Evolutionary conservation across 2,113 vertebrate genomes (phyloP).

Genomic region (Toxotes chatareus): DNA sequence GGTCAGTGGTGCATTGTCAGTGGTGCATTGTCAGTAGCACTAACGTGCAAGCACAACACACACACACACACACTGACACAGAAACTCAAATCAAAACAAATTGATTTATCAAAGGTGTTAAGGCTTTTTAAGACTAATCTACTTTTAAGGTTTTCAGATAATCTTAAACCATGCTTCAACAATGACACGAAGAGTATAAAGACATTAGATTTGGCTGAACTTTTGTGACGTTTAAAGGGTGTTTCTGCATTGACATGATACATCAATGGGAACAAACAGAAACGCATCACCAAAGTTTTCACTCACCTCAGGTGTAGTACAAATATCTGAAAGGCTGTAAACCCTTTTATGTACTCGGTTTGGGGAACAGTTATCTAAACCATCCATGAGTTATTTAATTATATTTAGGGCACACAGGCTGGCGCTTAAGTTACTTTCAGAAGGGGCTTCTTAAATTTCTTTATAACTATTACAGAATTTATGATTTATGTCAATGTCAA

Average conservation of each 20-base stretch:
- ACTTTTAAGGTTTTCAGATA: conserved; percentile 48
- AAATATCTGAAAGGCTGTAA: neutral
- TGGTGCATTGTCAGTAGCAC: conserved; percentile 51
- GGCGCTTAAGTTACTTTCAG: neutral
- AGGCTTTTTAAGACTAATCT: conserved; percentile 49
- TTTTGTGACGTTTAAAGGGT: conserved; percentile 25
- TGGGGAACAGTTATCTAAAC: neutral
- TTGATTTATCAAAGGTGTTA: conserved; percentile 80
- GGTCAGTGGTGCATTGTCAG: conserved; percentile 71
- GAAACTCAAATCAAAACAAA: conserved; percentile 67
- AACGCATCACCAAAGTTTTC: neutral
- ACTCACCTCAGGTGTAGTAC: neutral
- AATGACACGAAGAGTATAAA: conserved; percentile 35
- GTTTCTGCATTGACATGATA: neutral
- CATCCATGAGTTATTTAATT: neutral
- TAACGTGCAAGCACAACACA: conserved; percentile 22
- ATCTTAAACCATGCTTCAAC: conserved; percentile 20
- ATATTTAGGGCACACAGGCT: neutral
- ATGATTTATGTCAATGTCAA: too few relatives aligned
- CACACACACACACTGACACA: conserved; percentile 27
- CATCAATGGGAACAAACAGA: neutral
- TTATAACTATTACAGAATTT: too few relatives aligned
- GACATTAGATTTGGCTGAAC: conserved; percentile 29
- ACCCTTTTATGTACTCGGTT: neutral
- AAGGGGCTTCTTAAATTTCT: too few relatives aligned